Conservation (phyloP, 2,797 vertebrate species). For the Ctenosaura bakeri region DNA sequence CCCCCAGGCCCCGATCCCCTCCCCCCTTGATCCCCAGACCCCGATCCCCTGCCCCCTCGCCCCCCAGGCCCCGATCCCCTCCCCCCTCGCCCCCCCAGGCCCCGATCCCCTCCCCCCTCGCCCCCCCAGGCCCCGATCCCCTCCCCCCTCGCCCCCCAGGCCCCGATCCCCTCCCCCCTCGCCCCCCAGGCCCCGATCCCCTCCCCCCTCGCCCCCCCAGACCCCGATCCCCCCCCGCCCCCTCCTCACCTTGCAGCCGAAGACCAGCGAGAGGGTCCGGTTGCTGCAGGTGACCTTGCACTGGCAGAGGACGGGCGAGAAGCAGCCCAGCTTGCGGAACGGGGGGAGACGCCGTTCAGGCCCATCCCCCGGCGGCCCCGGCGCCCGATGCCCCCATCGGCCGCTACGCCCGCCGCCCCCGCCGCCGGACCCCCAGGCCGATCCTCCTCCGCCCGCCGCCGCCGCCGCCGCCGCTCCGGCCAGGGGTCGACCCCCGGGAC, state of each 20-base stretch:
- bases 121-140: too few species aligned
- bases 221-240: background rate
- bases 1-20: accelerated
- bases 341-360: conserved; percentile 81
- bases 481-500: too few species aligned
- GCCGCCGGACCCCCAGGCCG: background rate
- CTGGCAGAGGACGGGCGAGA: conserved; percentile 89
- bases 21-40: too few species aligned
- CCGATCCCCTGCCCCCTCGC: too few species aligned
- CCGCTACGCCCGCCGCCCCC: background rate
- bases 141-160: too few species aligned
- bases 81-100: too few species aligned
- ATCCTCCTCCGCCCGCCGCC: too few species aligned
- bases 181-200: background rate
- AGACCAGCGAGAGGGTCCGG: conserved; percentile 88
- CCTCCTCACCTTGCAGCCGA: conserved; percentile 84
- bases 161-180: too few species aligned
- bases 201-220: background rate
- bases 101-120: background rate
- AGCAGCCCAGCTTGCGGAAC: conserved; percentile 84
- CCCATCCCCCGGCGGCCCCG: conserved; percentile 69
- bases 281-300: conserved; percentile 90
- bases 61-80: background rate
- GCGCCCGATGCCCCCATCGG: conserved; percentile 44
- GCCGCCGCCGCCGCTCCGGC: too few species aligned